Evolutionary conservation across 2,888 invertebrate genomes (phyloP).

Genomic region (Cephus sareptanus): DNA sequence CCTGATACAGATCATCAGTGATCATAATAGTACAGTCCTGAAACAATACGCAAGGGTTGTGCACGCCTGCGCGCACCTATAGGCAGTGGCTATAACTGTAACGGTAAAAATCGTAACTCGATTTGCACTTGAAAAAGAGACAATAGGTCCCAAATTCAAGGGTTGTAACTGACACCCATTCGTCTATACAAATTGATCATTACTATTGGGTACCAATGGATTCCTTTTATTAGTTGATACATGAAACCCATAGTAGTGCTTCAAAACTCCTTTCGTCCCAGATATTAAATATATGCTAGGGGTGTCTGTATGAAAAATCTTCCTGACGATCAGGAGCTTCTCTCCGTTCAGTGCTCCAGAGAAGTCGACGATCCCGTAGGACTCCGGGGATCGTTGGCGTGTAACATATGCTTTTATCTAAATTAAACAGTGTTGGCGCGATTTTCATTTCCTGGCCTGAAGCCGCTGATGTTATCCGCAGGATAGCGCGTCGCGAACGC

Average conservation of each 20-base stretch:
- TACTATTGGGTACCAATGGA: neutral
- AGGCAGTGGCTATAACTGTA: neutral
- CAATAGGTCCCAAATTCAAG: neutral
- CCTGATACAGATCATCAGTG: neutral
- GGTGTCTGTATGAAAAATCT: neutral
- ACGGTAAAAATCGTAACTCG: neutral
- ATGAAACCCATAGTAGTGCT: neutral
- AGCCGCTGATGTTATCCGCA: slow-evolving; percentile 67
- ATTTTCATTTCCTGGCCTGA: slow-evolving; percentile 70
- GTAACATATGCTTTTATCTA: slow-evolving; percentile 71
- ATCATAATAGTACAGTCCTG: neutral
- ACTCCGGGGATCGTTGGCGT: slow-evolving; percentile 42
- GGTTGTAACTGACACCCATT: neutral
- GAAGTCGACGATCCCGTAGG: slow-evolving; percentile 6
- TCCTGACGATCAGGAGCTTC: neutral
- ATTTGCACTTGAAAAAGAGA: neutral
- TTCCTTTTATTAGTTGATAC: neutral
- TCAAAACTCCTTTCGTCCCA: neutral
- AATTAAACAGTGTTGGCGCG: slow-evolving; percentile 69
- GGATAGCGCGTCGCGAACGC: slow-evolving; percentile 58
- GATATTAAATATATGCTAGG: neutral
- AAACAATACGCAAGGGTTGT: neutral
- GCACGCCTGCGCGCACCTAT: neutral
- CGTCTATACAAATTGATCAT: neutral
- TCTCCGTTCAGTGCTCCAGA: neutral